These are phyloP conservation scores for Ammodytes marinus DNA, from an alignment of 2,113 vertebrate genomes.

Conservation along the genomic window DNA sequence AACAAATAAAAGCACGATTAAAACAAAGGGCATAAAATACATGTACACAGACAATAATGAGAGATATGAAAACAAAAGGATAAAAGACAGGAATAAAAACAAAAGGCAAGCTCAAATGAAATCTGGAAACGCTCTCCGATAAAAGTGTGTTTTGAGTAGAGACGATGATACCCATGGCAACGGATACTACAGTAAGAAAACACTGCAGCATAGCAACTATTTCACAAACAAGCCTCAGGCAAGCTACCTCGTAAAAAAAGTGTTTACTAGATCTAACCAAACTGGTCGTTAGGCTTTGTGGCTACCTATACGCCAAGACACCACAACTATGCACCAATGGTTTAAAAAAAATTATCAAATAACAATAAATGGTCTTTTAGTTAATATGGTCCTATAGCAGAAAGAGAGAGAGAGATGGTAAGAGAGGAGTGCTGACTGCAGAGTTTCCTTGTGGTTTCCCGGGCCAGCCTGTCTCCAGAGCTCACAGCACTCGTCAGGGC, in stretches of 20 bases:
- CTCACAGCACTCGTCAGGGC: constrained; percentile 62
- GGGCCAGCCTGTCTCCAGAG: constrained; percentile 64
- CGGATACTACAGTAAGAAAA: neutral
- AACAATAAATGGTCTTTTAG: constrained; percentile 10
- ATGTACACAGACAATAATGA: no score
- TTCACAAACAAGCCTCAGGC: neutral
- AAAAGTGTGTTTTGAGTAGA: no score
- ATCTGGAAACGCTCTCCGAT: no score
- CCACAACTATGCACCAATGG: neutral
- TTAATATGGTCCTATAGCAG: constrained; percentile 1
- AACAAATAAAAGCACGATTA: no score
- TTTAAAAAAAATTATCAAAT: constrained; percentile 34
- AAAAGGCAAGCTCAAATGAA: no score
- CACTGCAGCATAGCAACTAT: no score
- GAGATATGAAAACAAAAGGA: no score
- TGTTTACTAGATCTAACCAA: neutral
- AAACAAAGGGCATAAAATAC: no score
- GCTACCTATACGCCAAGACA: neutral
- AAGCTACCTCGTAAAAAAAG: neutral
- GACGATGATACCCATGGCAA: neutral
- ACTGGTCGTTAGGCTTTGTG: neutral
- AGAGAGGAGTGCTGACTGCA: constrained; percentile 63
- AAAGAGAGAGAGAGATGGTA: constrained; percentile 13
- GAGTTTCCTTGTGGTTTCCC: constrained; percentile 39
- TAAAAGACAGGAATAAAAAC: no score